Base-by-base conservation (phyloP, 2,113 vertebrate genomes). In the Toxotes jaculatrix region DNA sequence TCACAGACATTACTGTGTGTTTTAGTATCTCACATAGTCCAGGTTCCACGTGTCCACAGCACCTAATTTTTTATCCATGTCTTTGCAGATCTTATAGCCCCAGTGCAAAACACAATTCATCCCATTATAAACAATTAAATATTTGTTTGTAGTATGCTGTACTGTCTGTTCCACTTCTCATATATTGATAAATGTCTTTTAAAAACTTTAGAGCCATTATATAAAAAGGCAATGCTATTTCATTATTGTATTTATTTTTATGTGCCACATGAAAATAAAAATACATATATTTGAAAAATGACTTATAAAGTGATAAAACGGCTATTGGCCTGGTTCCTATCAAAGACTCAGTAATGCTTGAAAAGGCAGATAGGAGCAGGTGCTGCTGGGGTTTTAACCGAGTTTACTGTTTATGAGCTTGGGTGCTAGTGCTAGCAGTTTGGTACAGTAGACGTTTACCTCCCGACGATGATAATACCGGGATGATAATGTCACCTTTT, bases 21-120 rank as follows among this genome's bases (percentile, higher is more conserved):
- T 45, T 55, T 67, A 53, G 27, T 53, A 19, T 49, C 38, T 70
- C 32, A 49, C 21, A 79, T 56, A 40, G 23, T 47, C n/a, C 43
- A 36, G 45, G 6, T 43, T 65, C 38, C 38, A 43, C 27, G 27
- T 53, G 4, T 5, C 31, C 6, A 42, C 16, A 21, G 9, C 34
- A 51, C 4, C 31, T 53, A 9, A 43, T 81, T 71, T 53, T 53
- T 69, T 27, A 23, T 53, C 11, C 32, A n/a, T 9, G 16, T 21
- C 27, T 47, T 47, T 31, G 13, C 19, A 68, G 19, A 51, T 34
- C 8, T 49, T 11, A 27, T 27, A 7, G 4, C 45, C 45, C 19
- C 65, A 53, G 16, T 51, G 27, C 65, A 66, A 4, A 45, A 45
- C 13, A 45, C 3, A 1, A 45, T 45, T 40, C 1, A 40, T 40